Evolutionary conservation across 1,140 invertebrate species (phyloP), one percentile per base, ranked within the genome.

Genomic region (Drosophila novamexicana): DNA sequence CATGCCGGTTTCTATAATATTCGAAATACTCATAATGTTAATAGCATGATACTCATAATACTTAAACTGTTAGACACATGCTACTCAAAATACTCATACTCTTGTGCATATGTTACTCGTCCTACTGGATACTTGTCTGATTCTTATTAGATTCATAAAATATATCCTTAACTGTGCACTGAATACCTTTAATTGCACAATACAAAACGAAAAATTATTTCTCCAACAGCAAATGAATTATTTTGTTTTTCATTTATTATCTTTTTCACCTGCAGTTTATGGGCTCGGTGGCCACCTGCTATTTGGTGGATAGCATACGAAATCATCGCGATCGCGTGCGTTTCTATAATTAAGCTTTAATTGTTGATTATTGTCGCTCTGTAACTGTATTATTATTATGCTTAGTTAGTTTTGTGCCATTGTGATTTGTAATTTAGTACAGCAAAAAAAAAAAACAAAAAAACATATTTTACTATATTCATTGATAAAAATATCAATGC

Each of bases 251-350:
- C 18, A 44, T 61, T 49, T 29, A n/a, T 42, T 42, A n/a, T 42
- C n/a, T 42, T 7, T 47, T 34, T 50, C 49, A 32, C 10, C 75
- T 80, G 16, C 76, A 91, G 90, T 79, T 91, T 64, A 69, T 76
- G 29, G 86, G 78, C 50, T 91, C 90, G 7, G 91, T 91, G 47
- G 77, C 61, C 47, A 82, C 83, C 58, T 91, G 90, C 64, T 84
- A 90, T 56, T 65, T 91, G 67, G 79, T 83, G 40, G 90, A 91
- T 52, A 91, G 90, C 59, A 91, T 91, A 80, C 76, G 90, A 71
- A 91, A 91, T 71, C 83, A 90, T 66, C 78, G 83, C 45, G 90
- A 91, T 77, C 90, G 90, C 50, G 76, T 85, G 66, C 72, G 90
- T 49, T 91, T 91, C 71, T 91, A 85, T 82, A 67, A 62, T 42